phyloP scores from a whole-genome alignment of 2,113 vertebrate genomes.

The Onychorhynchus coronatus region DNA sequence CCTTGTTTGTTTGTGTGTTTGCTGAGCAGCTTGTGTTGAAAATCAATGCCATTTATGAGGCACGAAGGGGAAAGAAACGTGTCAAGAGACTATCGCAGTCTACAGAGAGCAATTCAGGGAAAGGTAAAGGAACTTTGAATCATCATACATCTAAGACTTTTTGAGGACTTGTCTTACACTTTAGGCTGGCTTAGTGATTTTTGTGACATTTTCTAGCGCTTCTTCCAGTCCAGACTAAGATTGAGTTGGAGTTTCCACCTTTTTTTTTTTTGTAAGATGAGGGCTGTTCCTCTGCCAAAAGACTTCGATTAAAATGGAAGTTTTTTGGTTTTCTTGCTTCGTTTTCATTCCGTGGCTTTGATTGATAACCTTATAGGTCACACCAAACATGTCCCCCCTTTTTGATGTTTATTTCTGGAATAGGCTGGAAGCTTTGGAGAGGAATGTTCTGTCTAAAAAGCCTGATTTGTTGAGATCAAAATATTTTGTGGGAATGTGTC shows the following conservation, averaged over 20 bases:
- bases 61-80: slow-evolving; percentile 90
- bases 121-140: slow-evolving; percentile 76
- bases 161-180: not conserved
- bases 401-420: slow-evolving; percentile 51
- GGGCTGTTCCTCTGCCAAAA: not conserved
- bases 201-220: not conserved
- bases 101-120: slow-evolving; percentile 88
- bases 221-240: not conserved
- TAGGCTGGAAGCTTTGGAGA: not conserved
- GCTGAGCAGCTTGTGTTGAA: slow-evolving; percentile 87
- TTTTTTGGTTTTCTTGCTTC: not conserved
- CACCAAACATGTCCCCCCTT: not conserved
- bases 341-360: not conserved
- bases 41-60: slow-evolving; percentile 94
- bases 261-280: not conserved
- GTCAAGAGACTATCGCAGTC: slow-evolving; percentile 94
- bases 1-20: slow-evolving; percentile 13
- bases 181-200: not conserved
- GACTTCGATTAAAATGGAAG: not conserved
- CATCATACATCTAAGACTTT: not conserved
- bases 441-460: slow-evolving; percentile 21
- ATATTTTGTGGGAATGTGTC: not conserved
- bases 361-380: not conserved
- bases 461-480: slow-evolving; percentile 33
- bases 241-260: not conserved